Base-by-base conservation (phyloP, 1,140 invertebrate genomes). In the Phenacoccus solenopsis region DNA sequence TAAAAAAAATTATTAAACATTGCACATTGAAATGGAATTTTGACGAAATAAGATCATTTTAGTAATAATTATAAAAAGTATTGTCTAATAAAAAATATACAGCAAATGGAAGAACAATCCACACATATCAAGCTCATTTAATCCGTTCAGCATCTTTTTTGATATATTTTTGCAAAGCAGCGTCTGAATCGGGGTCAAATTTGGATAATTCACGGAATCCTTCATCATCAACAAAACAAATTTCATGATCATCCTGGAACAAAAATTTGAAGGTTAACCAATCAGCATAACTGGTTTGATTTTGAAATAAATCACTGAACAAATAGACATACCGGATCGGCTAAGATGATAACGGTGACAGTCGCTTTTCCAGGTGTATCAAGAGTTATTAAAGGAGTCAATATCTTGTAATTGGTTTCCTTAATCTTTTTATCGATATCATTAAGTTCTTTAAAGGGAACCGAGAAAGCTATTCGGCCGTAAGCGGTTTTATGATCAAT, bases 141-240 rank as follows among this genome's bases (percentile, higher is more conserved):
- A 32, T 32, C 4, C 74, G 71, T 68, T 69, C 71, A 38, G 74
- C 83, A 73, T 94, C 90, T 70, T 86, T 85, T 73, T 83, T 79
- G 59, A 96, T 94, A 71, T 86, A 90, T 77, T 88, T 86, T 74
- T 92, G 84, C 9, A 98, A 80, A n/a, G 90, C 81, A 56, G 82
- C 78, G 74, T 95, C 88, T 67, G 88, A 93, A 69, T 89, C 84
- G 10, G 89, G 85, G 76, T 98, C 96, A 12, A 93, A 84, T 75
- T 91, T 82, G 0, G 95, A 98, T 28, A 99, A 80, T 77, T 96
- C 83, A 28, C 86, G 80, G 80, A 96, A 98, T 27, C 87, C 93
- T 82, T 97, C 94, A 76, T 98, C 94, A 73, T 96, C 95, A 16
- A 98, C 97, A 81, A 98, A 98, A 81, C 96, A 98, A 72, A 99